Evolutionary conservation across 2,113 vertebrate genomes (phyloP).

Genomic region (Paradoxurus hermaphroditus): DNA sequence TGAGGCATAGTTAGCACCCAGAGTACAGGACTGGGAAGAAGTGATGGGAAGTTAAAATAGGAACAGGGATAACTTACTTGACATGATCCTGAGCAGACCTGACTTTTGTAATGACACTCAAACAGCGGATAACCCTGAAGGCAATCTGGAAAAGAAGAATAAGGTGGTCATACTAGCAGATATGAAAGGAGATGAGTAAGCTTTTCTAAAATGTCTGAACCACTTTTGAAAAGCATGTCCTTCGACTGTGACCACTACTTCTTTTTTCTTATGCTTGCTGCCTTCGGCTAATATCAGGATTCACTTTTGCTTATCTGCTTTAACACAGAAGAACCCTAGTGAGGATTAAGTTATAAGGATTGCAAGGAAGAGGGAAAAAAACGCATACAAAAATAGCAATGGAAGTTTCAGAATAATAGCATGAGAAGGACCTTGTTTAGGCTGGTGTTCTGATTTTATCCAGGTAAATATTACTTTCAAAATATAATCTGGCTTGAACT

Average conservation of each 20-base stretch:
- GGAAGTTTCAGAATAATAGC: not conserved
- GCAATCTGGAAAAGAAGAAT: not conserved
- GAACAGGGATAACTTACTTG: not conserved
- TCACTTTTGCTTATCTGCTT: conserved; percentile 46
- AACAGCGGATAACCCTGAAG: conserved; percentile 31
- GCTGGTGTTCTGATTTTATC: conserved; percentile 35
- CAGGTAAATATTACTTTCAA: conserved; percentile 15
- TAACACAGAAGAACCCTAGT: not conserved
- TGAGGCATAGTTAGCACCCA: not conserved
- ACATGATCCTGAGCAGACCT: conserved; percentile 22
- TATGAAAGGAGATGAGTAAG: not conserved
- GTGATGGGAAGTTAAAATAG: not conserved
- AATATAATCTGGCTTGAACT: conserved; percentile 4
- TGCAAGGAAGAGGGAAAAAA: conserved; percentile 33
- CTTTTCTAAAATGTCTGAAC: conserved; percentile 30
- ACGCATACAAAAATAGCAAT: not conserved
- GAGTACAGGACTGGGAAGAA: not conserved
- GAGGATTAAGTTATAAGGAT: not conserved
- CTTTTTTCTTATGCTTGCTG: conserved; percentile 46
- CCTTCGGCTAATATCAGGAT: not conserved
- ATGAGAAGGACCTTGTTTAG: not conserved
- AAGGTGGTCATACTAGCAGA: not conserved
- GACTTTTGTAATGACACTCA: conserved; percentile 65
- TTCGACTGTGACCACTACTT: conserved; percentile 38
- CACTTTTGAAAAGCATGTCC: conserved; percentile 14